Conservation (phyloP, 53 echinoderm and acorn worm genomes). For the Astropecten irregularis region DNA sequence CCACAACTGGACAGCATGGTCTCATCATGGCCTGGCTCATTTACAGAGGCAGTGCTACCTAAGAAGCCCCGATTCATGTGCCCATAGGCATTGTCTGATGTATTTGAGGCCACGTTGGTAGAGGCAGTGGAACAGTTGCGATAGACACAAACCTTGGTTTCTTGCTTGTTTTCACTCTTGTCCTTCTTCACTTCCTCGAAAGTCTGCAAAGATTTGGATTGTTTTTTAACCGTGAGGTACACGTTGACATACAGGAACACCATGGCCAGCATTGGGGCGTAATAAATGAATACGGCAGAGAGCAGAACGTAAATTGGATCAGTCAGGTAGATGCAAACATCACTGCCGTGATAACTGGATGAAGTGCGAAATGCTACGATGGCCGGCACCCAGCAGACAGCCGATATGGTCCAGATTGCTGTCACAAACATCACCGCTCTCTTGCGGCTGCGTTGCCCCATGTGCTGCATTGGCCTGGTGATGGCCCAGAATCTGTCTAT, state of each 20-base stretch:
- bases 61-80: neutral
- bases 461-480: conserved; percentile 63
- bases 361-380: conserved; percentile 31
- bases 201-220: conserved; percentile 5
- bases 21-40: neutral
- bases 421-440: conserved; percentile 39
- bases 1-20: neutral
- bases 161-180: neutral
- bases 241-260: conserved; percentile 60
- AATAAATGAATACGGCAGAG: conserved; percentile 62
- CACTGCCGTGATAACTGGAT: conserved; percentile 31
- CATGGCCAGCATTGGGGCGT: conserved; percentile 59
- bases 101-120: neutral
- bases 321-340: conserved; percentile 63
- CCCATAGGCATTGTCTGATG: neutral
- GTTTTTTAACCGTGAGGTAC: conserved; percentile 31
- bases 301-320: conserved; percentile 59
- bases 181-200: neutral
- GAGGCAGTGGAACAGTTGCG: neutral
- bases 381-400: conserved; percentile 68
- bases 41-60: neutral
- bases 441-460: conserved; percentile 36
- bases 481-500: conserved; percentile 76
- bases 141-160: too few relatives aligned
- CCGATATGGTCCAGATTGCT: conserved; percentile 53